A percentile compares a stretch with the other conserved stretches of the same genome.
Evolutionary conservation across 2,113 vertebrate species (phyloP).

Genomic region (Piprites chloris): DNA sequence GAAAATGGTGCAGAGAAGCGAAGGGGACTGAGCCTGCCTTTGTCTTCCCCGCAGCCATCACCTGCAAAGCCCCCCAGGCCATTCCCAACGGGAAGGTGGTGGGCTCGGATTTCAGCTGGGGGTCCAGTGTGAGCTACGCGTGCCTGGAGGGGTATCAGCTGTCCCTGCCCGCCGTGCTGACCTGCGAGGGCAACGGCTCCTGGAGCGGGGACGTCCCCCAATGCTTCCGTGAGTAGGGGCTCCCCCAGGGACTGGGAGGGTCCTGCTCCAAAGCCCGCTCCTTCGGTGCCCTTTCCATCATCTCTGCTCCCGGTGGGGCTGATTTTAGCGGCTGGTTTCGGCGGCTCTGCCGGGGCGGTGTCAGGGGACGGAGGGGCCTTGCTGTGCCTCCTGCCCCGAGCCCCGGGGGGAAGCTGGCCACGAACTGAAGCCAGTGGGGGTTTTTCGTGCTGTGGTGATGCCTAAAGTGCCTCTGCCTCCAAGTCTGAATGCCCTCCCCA

Average conservation of each 20-base stretch:
- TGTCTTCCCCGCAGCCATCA: slow-evolving; percentile 76
- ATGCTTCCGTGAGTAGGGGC: slow-evolving; percentile 89
- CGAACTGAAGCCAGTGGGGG: not conserved
- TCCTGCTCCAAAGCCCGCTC: not conserved
- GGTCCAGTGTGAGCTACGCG: slow-evolving; percentile 88
- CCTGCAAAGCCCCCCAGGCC: slow-evolving; percentile 82
- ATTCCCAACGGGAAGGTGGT: slow-evolving; percentile 92
- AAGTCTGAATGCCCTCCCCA: not conserved
- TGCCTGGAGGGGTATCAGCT: slow-evolving; percentile 97
- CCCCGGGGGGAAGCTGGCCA: fast-evolving
- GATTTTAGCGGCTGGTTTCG: not conserved
- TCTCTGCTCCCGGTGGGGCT: not conserved
- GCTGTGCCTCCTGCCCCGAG: not conserved
- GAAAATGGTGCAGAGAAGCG: no score
- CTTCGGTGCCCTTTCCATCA: not conserved
- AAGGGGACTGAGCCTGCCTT: not conserved
- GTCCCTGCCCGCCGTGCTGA: slow-evolving; percentile 89
- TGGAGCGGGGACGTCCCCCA: slow-evolving; percentile 95
- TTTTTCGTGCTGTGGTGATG: fast-evolving
- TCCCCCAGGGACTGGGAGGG: fast-evolving
- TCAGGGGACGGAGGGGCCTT: not conserved
- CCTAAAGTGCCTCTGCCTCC: not conserved
- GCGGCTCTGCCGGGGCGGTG: not conserved
- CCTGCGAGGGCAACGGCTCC: slow-evolving; percentile 90
- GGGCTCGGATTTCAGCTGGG: slow-evolving; percentile 92